These are phyloP conservation scores for Pyrrhura leucotis DNA, from an alignment of 2,797 vertebrate genomes.

Conservation along the genomic window DNA sequence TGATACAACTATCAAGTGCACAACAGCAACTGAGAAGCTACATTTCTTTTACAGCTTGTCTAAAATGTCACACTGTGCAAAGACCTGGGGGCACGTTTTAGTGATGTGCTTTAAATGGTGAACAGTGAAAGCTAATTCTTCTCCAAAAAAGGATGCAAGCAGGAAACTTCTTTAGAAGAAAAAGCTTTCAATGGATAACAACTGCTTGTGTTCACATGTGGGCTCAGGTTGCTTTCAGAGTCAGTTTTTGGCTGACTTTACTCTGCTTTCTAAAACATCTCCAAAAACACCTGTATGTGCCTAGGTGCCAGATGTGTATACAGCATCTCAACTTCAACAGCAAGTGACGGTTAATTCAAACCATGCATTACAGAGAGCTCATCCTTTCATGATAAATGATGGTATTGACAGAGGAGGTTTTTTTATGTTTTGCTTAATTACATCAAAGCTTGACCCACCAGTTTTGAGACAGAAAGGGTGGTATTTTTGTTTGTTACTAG, in stretches of 20 bases:
- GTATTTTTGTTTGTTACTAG: not conserved
- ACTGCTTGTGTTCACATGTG: not conserved
- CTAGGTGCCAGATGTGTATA: not conserved
- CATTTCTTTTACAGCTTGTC: constrained; percentile 41
- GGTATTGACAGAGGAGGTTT: not conserved
- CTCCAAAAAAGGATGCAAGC: constrained; percentile 13
- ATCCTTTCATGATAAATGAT: not conserved
- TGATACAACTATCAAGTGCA: not conserved
- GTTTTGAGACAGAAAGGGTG: not conserved
- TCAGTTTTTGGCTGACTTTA: not conserved
- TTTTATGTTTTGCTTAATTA: constrained; percentile 2
- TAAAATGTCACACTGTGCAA: not conserved
- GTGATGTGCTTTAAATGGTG: not conserved
- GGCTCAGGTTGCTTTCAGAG: not conserved
- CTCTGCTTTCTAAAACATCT: not conserved
- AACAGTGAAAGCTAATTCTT: constrained; percentile 17
- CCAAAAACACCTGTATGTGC: not conserved
- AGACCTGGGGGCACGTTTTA: constrained; percentile 1
- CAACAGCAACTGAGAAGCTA: not conserved
- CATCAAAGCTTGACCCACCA: not conserved
- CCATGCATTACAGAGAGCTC: not conserved
- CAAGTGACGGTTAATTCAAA: constrained; percentile 29
- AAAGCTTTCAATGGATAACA: not conserved
- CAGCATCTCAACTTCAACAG: not conserved
- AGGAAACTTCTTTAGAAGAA: constrained; percentile 22